Percentiles rank a stretch among this genome's conserved stretches.
Evolutionary conservation across 2,888 invertebrate species (phyloP).

Genomic region (Erebia epiphron): DNA sequence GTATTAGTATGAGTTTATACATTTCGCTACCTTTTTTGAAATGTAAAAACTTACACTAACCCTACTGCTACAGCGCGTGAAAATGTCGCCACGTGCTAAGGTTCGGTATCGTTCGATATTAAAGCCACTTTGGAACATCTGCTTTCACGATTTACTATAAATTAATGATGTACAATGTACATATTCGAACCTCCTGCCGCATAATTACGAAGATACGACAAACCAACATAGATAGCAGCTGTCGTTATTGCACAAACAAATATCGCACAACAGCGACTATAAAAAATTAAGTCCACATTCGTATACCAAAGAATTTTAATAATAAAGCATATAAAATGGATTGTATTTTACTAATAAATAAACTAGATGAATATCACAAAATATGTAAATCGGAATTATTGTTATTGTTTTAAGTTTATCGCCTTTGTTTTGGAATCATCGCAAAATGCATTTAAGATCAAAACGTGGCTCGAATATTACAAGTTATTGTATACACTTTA

Average conservation of each 20-base stretch:
- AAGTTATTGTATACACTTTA: too few relatives aligned
- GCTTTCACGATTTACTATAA: conserved; percentile 1
- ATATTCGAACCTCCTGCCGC: conserved; percentile 32
- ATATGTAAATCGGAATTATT: not conserved
- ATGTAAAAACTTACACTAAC: not conserved
- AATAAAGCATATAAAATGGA: conserved; percentile 33
- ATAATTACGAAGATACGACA: conserved; percentile 33
- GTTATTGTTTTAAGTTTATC: not conserved
- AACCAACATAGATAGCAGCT: conserved; percentile 38
- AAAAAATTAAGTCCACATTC: conserved; percentile 12
- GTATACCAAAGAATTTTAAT: conserved; percentile 11
- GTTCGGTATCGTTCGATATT: not conserved
- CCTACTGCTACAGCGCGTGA: not conserved
- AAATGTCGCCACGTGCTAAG: not conserved
- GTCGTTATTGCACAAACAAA: conserved; percentile 40
- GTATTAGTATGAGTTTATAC: too few relatives aligned
- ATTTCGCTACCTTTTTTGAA: too few relatives aligned
- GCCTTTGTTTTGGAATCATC: not conserved
- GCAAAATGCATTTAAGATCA: not conserved
- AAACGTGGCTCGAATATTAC: not conserved
- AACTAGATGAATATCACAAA: too few relatives aligned
- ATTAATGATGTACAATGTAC: conserved; percentile 25
- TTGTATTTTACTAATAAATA: conserved; percentile 16
- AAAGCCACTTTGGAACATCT: not conserved
- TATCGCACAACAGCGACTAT: conserved; percentile 15